Percentiles rank a stretch among this genome's conserved stretches.
These are phyloP conservation scores for Eulemur macaco DNA, from an alignment of 2,113 vertebrate species.

Conservation along the genomic window DNA sequence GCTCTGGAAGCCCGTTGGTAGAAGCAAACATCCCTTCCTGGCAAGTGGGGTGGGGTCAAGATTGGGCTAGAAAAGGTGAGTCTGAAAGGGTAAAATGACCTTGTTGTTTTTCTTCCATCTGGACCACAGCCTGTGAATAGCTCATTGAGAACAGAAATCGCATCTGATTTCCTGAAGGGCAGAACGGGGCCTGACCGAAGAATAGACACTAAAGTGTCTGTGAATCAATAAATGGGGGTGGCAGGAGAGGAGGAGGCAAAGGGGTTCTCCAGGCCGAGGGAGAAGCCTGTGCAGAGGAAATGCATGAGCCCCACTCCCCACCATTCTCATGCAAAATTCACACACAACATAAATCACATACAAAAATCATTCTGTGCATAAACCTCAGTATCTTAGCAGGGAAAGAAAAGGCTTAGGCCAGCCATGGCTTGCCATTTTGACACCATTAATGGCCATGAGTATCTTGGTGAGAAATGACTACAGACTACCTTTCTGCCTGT, in stretches of 20 bases:
- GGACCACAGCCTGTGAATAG: fast-evolving
- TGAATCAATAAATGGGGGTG: fast-evolving
- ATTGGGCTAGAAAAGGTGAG: neutral
- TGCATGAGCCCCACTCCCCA: fast-evolving
- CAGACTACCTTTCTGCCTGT: neutral
- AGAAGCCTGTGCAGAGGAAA: neutral
- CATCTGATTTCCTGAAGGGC: neutral
- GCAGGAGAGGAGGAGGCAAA: fast-evolving
- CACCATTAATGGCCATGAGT: neutral
- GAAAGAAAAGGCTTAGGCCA: too few relatives aligned
- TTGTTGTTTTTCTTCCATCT: neutral
- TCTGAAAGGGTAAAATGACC: neutral
- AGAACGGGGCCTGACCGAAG: neutral
- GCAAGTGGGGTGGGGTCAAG: too few relatives aligned
- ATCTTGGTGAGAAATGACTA: neutral
- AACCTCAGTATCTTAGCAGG: neutral
- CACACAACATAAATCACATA: neutral
- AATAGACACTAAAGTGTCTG: fast-evolving
- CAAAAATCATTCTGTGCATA: neutral
- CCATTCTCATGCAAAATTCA: neutral
- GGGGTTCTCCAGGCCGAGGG: neutral
- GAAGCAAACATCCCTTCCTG: neutral
- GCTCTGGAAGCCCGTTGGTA: neutral
- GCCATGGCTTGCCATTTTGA: neutral
- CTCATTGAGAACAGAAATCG: neutral